phyloP scores from a whole-genome alignment of 2,113 vertebrate species.

The Notiomystis cincta region DNA sequence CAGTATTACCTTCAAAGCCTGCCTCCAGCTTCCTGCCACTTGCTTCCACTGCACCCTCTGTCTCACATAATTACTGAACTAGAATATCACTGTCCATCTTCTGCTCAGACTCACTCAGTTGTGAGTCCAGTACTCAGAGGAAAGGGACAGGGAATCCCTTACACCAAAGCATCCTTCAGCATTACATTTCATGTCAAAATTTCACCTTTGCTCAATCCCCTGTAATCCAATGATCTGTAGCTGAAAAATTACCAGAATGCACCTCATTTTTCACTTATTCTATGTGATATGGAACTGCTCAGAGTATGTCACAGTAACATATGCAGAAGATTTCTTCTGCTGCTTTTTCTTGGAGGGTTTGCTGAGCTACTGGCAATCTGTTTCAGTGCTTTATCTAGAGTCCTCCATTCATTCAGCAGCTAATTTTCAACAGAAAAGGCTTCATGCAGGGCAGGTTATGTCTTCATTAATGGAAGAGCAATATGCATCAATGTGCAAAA shows the following conservation, averaged over 20 bases:
- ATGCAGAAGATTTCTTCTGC: background rate
- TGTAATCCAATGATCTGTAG: background rate
- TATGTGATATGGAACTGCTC: background rate
- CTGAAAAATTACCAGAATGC: background rate
- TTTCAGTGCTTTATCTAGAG: background rate
- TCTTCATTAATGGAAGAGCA: background rate
- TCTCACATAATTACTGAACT: background rate
- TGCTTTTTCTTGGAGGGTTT: background rate
- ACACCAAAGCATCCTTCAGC: background rate
- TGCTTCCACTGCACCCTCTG: background rate
- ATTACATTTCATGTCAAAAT: background rate
- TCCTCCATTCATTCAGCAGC: background rate
- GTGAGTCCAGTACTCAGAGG: background rate
- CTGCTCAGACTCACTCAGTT: background rate
- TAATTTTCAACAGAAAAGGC: background rate
- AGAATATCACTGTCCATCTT: background rate
- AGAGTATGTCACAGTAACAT: background rate
- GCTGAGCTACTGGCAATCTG: background rate
- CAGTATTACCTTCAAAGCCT: conserved; percentile 41
- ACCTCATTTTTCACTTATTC: background rate
- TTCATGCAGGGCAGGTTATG: background rate
- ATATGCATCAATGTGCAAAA: background rate
- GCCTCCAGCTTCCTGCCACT: conserved; percentile 37
- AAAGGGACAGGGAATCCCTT: background rate
- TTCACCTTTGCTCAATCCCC: background rate